Conservation (phyloP, 2,113 vertebrate species). For the Pseudorectes ferrugineus region DNA sequence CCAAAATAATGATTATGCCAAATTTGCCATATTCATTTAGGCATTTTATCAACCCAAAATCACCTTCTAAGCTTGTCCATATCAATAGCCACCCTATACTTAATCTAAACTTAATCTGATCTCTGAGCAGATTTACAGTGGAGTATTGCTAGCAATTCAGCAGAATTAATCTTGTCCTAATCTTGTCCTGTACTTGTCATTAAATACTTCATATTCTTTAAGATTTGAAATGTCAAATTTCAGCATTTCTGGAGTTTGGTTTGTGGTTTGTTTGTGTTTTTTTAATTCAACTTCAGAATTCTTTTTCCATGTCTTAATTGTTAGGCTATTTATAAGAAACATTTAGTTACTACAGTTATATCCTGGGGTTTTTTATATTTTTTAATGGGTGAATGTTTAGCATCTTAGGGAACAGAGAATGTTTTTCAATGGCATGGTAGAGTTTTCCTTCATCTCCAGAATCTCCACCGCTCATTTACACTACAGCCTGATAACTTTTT, state of each 20-base stretch:
- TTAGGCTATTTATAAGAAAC: neutral
- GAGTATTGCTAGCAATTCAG: neutral
- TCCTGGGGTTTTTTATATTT: neutral
- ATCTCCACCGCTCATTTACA: constrained; percentile 49
- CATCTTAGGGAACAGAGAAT: neutral
- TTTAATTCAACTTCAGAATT: neutral
- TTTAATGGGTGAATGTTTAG: neutral
- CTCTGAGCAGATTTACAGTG: neutral
- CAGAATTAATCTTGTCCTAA: neutral
- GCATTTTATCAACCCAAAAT: neutral
- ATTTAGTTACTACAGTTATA: neutral
- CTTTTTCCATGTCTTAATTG: neutral
- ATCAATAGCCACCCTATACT: neutral
- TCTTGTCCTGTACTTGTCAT: neutral
- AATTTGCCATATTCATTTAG: neutral
- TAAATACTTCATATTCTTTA: neutral
- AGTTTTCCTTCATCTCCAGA: constrained; percentile 4
- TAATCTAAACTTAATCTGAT: neutral
- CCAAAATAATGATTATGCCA: neutral
- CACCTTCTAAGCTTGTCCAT: neutral
- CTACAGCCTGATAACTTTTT: constrained; percentile 52
- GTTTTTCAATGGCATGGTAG: neutral
- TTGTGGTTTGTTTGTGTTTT: neutral
- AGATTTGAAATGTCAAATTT: neutral
- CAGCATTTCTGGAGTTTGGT: neutral